Base-by-base conservation (phyloP, 2,888 invertebrate species). In the Sturmia bella region DNA sequence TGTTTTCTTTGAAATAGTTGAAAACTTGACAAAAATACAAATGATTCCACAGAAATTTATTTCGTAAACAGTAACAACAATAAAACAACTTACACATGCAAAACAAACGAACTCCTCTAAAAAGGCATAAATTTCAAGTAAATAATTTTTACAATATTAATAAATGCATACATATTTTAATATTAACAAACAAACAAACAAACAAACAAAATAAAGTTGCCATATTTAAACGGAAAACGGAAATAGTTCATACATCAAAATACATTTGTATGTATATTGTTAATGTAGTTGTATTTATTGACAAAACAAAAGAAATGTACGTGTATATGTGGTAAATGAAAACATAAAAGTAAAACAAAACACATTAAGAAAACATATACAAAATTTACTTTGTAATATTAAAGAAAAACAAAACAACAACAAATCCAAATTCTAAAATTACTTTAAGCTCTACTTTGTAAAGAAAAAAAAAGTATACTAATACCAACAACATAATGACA, bases 401-500 rank as follows among this genome's bases (percentile, higher is more conserved):
- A 61, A 32, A 39, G 19, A 50, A 66, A 61, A 27, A 52, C 1
- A 68, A 43, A 56, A 75, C 50, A 82, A 78, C 69, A 82, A 74
- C 82, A 80, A 80, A 80, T 72, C 82, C 74, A 82, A 82, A 82
- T 82, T 82, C 82, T 82, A 82, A 82, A 82, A 82, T 82, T 82
- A 82, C 74, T 82, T 82, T 82, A 82, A 82, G 82, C 82, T 81
- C 74, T 82, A 82, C 82, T 82, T 82, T 82, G 78, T 82, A 82
- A 78, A 82, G 69, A 75, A 74, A 66, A 41, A n/a, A 73, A 82
- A 77, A 57, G 82, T 82, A 82, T 82, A 82, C 82, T 82, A 82
- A 78, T 64, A 74, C 56, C 68, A 73, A 61, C 3, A 54, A 59
- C 32, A 50, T 15, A 41, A 79, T 19, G 56, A 45, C 12, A 63